phyloP scores from a whole-genome alignment of 2,113 vertebrate genomes.

The Otus sunia region DNA sequence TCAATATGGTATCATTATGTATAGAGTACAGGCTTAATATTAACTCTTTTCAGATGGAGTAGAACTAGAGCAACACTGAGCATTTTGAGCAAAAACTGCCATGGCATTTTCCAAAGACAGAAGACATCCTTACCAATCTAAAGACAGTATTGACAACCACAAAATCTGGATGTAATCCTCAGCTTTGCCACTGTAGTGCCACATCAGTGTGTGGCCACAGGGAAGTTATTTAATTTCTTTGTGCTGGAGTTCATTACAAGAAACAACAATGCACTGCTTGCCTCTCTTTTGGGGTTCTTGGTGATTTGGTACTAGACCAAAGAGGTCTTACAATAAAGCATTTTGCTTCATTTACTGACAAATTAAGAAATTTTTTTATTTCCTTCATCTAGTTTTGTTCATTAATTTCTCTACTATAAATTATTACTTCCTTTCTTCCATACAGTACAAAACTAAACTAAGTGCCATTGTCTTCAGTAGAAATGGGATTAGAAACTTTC shows the following conservation, averaged over 20 bases:
- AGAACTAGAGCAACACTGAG: rapidly evolving
- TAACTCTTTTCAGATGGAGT: background rate
- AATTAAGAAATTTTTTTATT: background rate
- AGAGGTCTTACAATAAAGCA: background rate
- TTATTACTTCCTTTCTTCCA: background rate
- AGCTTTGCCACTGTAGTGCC: background rate
- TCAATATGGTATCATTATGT: background rate
- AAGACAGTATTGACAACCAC: background rate
- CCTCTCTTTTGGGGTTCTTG: background rate
- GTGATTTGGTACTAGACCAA: background rate
- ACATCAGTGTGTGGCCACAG: background rate
- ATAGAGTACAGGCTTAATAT: background rate
- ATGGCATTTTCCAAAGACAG: rapidly evolving
- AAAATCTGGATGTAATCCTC: background rate
- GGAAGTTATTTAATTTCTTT: background rate
- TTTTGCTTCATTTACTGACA: background rate
- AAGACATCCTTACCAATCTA: background rate
- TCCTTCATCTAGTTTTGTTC: background rate
- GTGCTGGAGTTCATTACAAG: background rate
- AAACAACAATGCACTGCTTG: background rate
- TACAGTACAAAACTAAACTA: background rate
- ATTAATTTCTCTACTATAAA: background rate
- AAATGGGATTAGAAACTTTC: background rate
- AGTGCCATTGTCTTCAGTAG: background rate
- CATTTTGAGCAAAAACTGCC: background rate